Evolutionary conservation across 2,113 vertebrate species (phyloP), one percentile per base, ranked within the genome.

Genomic region (Chauna torquata): DNA sequence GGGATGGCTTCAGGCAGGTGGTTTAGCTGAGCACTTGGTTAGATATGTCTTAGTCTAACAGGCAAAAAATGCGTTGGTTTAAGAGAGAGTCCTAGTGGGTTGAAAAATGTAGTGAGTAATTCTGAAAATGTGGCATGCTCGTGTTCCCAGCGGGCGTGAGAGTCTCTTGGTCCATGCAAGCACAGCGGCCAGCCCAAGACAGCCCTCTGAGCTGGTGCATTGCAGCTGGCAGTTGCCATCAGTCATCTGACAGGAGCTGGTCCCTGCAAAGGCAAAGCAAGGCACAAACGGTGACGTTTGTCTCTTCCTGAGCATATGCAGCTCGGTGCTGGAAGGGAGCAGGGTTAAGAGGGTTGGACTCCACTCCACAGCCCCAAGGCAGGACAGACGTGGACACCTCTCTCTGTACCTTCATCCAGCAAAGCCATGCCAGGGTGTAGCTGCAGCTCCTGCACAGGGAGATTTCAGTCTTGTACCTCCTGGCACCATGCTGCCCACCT

Each of bases 181-280:
- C 3, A 5, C 0, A 59, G 24, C 2, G 25, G 23, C 52, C 4
- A 14, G 23, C 11, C 11, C 40, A 7, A 34, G n/a, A 4, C 64
- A 58, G 54, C 27, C 23, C 32, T 45, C 40, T 11, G 34, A 22
- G 32, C 4, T 32, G 45, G 23, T 42, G 12, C 8, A 0, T 49
- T 38, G 34, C 1, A 2, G 30, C 34, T 14, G 23, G 42, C 68
- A 13, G 34, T 6, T 71, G 92, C 55, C 27, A 17, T 25, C 12
- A 1, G 36, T 34, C 45, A 25, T 18, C 20, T 50, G 68, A 4
- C 9, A 6, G 28, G 27, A 76, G 42, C 16, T 57, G 52, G 40
- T 55, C 20, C 30, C 15, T 40, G 40, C 16, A 58, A n/a, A 54
- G 8, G 54, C 15, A 19, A 40, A 44, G 30, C 40, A 58, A 30